phyloP scores from a whole-genome alignment of 2,888 invertebrate genomes.

The Andrena fulva region DNA sequence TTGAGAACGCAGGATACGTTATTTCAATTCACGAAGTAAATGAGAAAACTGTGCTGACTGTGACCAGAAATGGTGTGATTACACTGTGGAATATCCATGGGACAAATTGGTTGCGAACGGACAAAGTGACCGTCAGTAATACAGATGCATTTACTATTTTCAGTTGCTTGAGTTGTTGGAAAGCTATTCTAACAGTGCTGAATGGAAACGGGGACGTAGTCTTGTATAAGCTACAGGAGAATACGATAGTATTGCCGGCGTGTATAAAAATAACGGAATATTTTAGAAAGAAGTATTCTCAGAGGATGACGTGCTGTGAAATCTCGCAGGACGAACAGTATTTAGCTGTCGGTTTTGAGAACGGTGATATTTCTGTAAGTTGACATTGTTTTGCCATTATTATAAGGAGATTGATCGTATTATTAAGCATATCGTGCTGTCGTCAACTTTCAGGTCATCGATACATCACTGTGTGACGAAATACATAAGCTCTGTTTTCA shows the following conservation, averaged over 20 bases:
- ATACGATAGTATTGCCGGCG: conserved; percentile 31
- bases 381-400: background rate
- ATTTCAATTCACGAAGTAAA: conserved; percentile 73
- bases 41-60: conserved; percentile 70
- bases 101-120: conserved; percentile 54
- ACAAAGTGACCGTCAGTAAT: conserved; percentile 22
- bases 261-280: conserved; percentile 45
- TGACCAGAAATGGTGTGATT: conserved; percentile 72
- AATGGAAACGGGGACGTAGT: conserved; percentile 66
- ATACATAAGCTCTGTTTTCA: conserved; percentile 75
- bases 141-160: conserved; percentile 51
- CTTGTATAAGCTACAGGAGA: conserved; percentile 70
- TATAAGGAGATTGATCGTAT: background rate
- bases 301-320: conserved; percentile 75
- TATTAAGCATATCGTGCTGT: background rate
- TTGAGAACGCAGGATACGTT: conserved; percentile 72
- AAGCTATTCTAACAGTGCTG: conserved; percentile 73
- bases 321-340: conserved; percentile 87
- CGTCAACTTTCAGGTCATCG: conserved; percentile 74
- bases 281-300: conserved; percentile 32
- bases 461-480: conserved; percentile 65
- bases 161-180: conserved; percentile 73
- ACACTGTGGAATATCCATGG: conserved; percentile 73
- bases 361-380: conserved; percentile 88
- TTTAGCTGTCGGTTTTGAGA: conserved; percentile 88